Percentiles rank a stretch among this genome's conserved stretches.
Evolutionary conservation across 2,113 vertebrate species (phyloP).

Genomic region (Poeciliopsis retropinna): DNA sequence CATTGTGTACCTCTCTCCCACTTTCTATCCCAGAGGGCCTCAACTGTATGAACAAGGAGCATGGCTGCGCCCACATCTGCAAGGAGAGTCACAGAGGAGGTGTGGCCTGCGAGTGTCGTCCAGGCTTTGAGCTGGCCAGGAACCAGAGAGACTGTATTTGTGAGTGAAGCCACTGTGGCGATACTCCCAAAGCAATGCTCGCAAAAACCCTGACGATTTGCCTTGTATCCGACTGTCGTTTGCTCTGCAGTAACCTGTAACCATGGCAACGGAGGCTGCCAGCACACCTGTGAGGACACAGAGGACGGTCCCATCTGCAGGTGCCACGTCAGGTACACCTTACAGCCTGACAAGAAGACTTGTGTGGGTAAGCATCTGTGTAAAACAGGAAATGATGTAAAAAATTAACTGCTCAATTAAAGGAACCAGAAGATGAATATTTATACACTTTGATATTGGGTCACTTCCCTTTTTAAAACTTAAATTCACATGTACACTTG

Average conservation of each 20-base stretch:
- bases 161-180: constrained; percentile 71
- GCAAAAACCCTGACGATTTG: constrained; percentile 4
- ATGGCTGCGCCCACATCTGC: constrained; percentile 97
- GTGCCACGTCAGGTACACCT: constrained; percentile 89
- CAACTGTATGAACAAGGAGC: constrained; percentile 99
- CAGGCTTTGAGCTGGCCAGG: constrained; percentile 93
- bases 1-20: constrained; percentile 71
- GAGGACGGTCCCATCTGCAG: constrained; percentile 88
- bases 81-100: constrained; percentile 92
- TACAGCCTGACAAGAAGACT: constrained; percentile 87
- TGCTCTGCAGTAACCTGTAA: constrained; percentile 90
- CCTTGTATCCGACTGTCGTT: constrained; percentile 39
- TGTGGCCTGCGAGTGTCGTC: constrained; percentile 93
- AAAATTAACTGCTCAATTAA: background rate
- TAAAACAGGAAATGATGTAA: background rate
- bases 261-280: constrained; percentile 97
- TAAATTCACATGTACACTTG: background rate
- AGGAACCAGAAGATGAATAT: background rate
- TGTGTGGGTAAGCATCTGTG: constrained; percentile 87
- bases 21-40: constrained; percentile 88
- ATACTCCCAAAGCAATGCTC: background rate
- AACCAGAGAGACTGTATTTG: constrained; percentile 93
- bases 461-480: background rate
- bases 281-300: constrained; percentile 94
- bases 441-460: background rate